Percentiles rank a stretch among this genome's conserved stretches.
phyloP scores from a whole-genome alignment of 1,140 invertebrate genomes.

The Nylanderia fulva region DNA sequence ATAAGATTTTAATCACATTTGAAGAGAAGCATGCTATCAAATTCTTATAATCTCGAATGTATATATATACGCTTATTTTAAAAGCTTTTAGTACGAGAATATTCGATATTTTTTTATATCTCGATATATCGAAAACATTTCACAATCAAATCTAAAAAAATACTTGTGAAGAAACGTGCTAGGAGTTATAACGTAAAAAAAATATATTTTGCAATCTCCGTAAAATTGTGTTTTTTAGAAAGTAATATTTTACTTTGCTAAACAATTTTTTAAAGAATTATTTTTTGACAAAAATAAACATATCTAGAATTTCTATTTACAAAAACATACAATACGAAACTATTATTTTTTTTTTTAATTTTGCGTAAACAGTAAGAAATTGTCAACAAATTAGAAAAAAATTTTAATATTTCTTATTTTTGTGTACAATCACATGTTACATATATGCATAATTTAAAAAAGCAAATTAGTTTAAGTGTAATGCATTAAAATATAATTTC shows the following conservation, averaged over 20 bases:
- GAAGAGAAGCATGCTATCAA: neutral
- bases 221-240: slow-evolving; percentile 5
- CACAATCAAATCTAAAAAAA: neutral
- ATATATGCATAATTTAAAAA: neutral
- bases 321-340: neutral
- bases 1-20: neutral
- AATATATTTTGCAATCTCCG: slow-evolving; percentile 17
- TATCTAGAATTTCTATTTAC: slow-evolving; percentile 5
- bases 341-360: neutral
- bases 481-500: neutral
- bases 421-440: neutral
- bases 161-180: neutral
- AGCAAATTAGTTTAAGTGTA: neutral
- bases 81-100: neutral
- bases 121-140: neutral
- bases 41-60: slow-evolving; percentile 18
- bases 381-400: neutral
- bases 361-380: neutral
- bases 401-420: neutral
- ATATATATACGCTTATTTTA: neutral
- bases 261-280: neutral
- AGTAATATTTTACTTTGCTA: neutral
- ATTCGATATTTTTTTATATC: neutral
- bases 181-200: neutral
- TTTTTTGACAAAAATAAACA: neutral